Percentiles rank a stretch among this genome's conserved stretches.
These are phyloP conservation scores for Burhinus bistriatus DNA, from an alignment of 2,113 vertebrate genomes.

Conservation along the genomic window DNA sequence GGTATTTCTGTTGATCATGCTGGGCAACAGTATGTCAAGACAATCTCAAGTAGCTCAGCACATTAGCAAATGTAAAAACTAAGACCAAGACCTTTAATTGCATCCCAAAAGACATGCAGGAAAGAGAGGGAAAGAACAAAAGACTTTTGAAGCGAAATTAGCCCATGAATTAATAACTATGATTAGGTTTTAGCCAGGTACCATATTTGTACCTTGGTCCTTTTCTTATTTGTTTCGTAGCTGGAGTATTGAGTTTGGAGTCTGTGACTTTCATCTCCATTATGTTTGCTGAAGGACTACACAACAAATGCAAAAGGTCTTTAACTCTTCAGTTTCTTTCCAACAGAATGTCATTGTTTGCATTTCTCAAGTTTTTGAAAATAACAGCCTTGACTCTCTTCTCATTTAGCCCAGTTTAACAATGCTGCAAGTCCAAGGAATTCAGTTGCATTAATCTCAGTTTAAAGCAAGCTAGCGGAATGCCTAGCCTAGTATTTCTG, in stretches of 20 bases:
- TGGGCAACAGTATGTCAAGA: neutral
- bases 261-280: neutral
- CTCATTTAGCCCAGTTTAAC: neutral
- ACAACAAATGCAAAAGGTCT: neutral
- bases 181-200: neutral
- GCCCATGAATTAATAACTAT: neutral
- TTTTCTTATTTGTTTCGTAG: neutral
- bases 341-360: neutral
- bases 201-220: neutral
- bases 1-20: neutral
- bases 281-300: neutral
- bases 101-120: neutral
- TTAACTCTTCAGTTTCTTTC: neutral
- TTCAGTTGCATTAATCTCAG: neutral
- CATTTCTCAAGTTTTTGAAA: conserved; percentile 20
- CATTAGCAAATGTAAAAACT: neutral
- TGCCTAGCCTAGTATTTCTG: neutral
- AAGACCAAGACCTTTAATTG: neutral
- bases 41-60: neutral
- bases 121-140: neutral
- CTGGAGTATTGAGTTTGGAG: neutral
- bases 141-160: conserved; percentile 1
- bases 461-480: neutral
- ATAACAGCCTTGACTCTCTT: neutral
- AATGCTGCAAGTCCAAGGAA: neutral